Percentiles rank a stretch among this genome's conserved stretches.
Evolutionary conservation across 2,113 vertebrate species (phyloP).

Genomic region (Labrus mixtus): DNA sequence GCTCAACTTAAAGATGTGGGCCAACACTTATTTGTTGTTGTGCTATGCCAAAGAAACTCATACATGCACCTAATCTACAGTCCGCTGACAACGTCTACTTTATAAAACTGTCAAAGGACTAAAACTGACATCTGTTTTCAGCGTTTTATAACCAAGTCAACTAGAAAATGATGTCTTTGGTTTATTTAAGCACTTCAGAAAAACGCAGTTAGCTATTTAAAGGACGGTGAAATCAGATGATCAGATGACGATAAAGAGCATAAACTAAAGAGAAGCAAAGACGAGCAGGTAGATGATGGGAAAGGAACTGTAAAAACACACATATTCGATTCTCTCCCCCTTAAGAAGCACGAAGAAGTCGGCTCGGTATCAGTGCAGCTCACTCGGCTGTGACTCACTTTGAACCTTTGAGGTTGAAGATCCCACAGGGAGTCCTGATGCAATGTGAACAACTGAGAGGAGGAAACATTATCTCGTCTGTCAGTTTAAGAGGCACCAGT

Average conservation of each 20-base stretch:
- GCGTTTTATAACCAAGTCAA: neutral
- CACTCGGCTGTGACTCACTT: neutral
- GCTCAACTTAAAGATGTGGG: slow-evolving; percentile 5
- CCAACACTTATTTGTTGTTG: slow-evolving; percentile 7
- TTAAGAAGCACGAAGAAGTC: neutral
- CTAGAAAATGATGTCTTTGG: neutral
- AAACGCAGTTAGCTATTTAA: neutral
- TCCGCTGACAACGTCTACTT: neutral
- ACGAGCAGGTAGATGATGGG: neutral
- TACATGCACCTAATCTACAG: neutral
- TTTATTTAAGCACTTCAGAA: neutral
- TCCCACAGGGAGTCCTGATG: slow-evolving; percentile 13
- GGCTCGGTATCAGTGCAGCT: neutral
- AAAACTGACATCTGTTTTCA: too few species aligned
- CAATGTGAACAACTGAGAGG: neutral
- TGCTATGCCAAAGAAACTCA: neutral
- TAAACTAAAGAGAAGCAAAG: neutral
- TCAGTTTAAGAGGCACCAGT: slow-evolving; percentile 49
- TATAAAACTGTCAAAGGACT: too few species aligned
- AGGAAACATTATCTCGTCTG: slow-evolving; percentile 21
- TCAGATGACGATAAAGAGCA: neutral
- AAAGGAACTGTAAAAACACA: neutral
- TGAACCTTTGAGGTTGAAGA: neutral
- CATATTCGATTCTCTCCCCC: neutral
- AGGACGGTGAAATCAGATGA: neutral